Evolutionary conservation across 2,113 vertebrate genomes (phyloP), one percentile per base, ranked within the genome.

Genomic region (Antigone vipio): DNA sequence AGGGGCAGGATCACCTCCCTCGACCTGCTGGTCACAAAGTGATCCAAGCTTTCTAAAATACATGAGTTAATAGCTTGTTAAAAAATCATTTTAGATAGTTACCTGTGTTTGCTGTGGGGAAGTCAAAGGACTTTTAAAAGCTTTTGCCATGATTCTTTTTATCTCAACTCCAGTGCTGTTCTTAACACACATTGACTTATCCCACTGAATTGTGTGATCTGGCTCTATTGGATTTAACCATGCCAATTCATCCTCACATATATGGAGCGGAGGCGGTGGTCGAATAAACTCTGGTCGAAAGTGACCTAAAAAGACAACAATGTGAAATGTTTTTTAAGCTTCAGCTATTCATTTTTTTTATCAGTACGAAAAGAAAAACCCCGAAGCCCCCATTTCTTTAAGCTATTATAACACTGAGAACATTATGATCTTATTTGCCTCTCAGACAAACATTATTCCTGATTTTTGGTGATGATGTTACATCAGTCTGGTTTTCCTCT

Each of bases 91-190:
- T 68, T 58, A 69, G 35, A 66, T 12, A 83, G 45, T 73, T 72
- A 99, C 99, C 99, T 99, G 99, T 15, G 98, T 98, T 96, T 99
- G 99, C 76, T 99, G 99, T 67, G 99, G 98, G 50, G 99, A 99
- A 13, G 99, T 99, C 80, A 99, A 97, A 1, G 99, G 99, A 92
- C 99, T 99, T 98, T 99, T 99, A 97, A 99, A 99, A 95, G 99
- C 99, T 97, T 99, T 99, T 89, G 99, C 98, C 99, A 99, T 99
- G 96, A 99, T 98, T 81, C 99, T 98, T 90, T 99, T 99, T 97
- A 99, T 99, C 97, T 99, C 99, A 12, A 99, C 97, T 20, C 99
- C 99, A 4, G 99, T 99, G 97, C 99, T 99, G 89, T 99, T 99
- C 97, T 99, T 99, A 74, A 99, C 99, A 49, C 99, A 99, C 99